A percentile compares a stretch with the other conserved stretches of the same genome.
These are phyloP conservation scores for Pollachius pollachius DNA, from an alignment of 2,113 vertebrate genomes.

Conservation along the genomic window DNA sequence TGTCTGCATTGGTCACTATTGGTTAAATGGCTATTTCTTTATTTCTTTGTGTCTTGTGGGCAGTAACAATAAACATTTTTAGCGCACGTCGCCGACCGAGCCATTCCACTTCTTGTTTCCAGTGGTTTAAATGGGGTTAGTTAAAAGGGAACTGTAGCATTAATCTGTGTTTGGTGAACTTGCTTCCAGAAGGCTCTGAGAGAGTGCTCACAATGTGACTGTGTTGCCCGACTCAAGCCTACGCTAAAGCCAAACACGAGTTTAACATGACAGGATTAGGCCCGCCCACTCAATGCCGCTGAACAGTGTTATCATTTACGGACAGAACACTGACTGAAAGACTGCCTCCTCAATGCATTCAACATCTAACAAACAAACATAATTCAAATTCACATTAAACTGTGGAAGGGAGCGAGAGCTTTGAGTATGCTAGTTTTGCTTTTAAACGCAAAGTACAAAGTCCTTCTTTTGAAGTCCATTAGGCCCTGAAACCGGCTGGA, in stretches of 20 bases:
- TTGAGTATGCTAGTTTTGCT: neutral
- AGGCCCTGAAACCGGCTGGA: neutral
- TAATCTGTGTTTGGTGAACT: conserved; percentile 35
- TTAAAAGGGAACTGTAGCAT: neutral
- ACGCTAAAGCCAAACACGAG: conserved; percentile 29
- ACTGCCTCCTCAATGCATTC: neutral
- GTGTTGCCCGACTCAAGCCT: conserved; percentile 11
- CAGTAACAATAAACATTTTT: too few relatives aligned
- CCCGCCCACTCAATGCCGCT: conserved; percentile 26
- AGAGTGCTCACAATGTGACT: conserved; percentile 27
- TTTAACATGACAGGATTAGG: conserved; percentile 37
- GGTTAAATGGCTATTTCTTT: too few relatives aligned
- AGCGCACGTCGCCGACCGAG: too few relatives aligned
- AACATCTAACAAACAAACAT: neutral
- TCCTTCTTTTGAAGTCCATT: neutral
- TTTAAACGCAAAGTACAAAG: neutral
- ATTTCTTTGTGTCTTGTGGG: too few relatives aligned
- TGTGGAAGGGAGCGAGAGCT: neutral
- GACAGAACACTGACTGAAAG: neutral
- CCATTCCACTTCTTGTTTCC: neutral
- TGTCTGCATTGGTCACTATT: too few relatives aligned
- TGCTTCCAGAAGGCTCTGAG: conserved; percentile 23
- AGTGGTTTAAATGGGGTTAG: neutral
- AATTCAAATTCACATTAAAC: neutral
- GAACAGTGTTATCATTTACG: conserved; percentile 4